Base-by-base conservation (phyloP, 2,888 invertebrate genomes). In the Trissolcus japonicus region DNA sequence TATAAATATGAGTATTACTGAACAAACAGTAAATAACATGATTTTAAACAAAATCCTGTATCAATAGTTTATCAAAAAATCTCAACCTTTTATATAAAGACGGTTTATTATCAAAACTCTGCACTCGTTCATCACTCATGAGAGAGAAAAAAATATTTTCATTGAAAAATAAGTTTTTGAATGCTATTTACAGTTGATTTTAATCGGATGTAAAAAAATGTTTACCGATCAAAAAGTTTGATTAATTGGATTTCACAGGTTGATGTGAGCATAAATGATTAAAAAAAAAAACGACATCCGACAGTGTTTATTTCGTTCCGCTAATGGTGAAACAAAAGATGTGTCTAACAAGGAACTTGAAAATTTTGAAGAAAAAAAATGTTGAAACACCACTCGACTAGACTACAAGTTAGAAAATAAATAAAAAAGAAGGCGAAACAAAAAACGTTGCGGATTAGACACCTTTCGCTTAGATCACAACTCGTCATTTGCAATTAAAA, bases 1-100 rank as follows among this genome's bases (percentile, higher is more conserved):
- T 35, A 74, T 35, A 74, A 74, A 78, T 75, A 78, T 67, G 78
- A 78, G 67, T 78, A 75, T 78, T 75, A 46, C 67, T 68, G 57
- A 67, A 63, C 63, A 55, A 68, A 67, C 59, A 72, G 67, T 75
- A 78, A 75, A 74, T 71, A 72, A 78, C 40, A 67, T 35, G 35
- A 35, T 35, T 35, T 35, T 11, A 35, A 35, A 35, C 35, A 35
- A 35, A 35, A 35, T 35, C 35, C 9, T 35, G 35, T 35, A 11
- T 35, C 11, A 35, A 35, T 35, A 1, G 35, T 35, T 35, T 35
- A 35, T 35, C 11, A 35, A 35, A 35, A 35, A 35, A 35, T 35
- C 35, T 35, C 43, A 19, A 43, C 17, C 2, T 57, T 17, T 57
- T 35, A 46, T 46, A 35, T 46, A 46, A 17, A 35, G 14, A 17